Evolutionary conservation across 2,797 vertebrate species (phyloP).

Genomic region (Myiothlypis chrysogaster): DNA sequence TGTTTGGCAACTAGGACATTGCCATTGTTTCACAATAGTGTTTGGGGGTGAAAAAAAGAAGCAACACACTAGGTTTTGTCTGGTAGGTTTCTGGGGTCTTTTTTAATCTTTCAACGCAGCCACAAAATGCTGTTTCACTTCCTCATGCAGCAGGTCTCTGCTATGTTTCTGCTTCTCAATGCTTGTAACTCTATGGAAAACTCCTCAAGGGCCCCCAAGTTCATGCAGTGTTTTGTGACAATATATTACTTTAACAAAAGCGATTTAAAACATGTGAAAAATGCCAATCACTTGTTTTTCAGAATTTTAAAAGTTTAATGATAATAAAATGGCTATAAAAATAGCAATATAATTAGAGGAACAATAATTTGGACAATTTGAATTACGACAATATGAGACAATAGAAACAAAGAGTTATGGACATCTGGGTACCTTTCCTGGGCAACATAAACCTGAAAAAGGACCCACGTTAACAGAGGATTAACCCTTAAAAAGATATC

Average conservation of each 20-base stretch:
- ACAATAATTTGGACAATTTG: not conserved
- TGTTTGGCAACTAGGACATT: not conserved
- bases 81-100: not conserved
- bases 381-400: not conserved
- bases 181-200: not conserved
- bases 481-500: not conserved
- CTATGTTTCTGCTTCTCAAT: not conserved
- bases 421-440: not conserved
- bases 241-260: not conserved
- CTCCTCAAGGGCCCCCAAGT: accelerated
- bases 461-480: not conserved
- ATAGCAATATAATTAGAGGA: not conserved
- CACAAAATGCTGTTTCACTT: not conserved
- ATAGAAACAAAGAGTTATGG: not conserved
- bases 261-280: constrained; percentile 5
- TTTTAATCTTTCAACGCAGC: not conserved
- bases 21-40: not conserved
- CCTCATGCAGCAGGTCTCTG: not conserved
- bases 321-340: not conserved
- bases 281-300: not conserved
- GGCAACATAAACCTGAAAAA: not conserved
- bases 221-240: not conserved
- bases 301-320: not conserved
- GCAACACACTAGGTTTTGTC: not conserved
- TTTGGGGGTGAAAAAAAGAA: not conserved